These are phyloP conservation scores for Camptogramma bilineatum DNA, from an alignment of 2,888 invertebrate genomes.

Conservation along the genomic window DNA sequence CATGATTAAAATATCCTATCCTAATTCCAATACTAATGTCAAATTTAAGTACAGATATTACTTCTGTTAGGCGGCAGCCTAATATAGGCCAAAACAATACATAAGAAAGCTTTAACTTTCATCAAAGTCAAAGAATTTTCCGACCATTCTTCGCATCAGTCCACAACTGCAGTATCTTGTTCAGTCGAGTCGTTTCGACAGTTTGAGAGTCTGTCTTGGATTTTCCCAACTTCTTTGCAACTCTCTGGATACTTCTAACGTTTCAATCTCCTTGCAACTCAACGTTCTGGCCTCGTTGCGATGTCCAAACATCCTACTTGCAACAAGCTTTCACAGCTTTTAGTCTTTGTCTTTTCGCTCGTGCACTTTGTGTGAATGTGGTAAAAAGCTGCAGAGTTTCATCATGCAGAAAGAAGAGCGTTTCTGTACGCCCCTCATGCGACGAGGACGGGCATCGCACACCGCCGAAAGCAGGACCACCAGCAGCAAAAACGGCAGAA, in stretches of 20 bases:
- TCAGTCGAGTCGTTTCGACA: neutral
- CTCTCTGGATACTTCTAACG: neutral
- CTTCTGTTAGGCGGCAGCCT: conserved; percentile 72
- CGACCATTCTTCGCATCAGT: neutral
- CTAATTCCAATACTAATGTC: conserved; percentile 58
- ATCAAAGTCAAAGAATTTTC: neutral
- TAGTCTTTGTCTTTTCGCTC: conserved; percentile 15
- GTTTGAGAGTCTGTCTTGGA: neutral
- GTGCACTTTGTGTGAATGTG: conserved; percentile 47
- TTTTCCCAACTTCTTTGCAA: neutral
- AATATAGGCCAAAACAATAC: conserved; percentile 61
- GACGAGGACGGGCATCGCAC: conserved; percentile 49
- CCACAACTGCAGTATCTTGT: neutral
- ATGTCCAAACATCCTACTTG: neutral
- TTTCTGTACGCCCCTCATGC: conserved; percentile 47
- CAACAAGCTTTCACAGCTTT: conserved; percentile 4
- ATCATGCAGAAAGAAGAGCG: conserved; percentile 61
- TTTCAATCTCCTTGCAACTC: neutral
- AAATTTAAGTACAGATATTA: conserved; percentile 68
- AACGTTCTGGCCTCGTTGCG: conserved; percentile 1
- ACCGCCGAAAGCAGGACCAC: conserved; percentile 56
- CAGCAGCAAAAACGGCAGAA: conserved; percentile 53
- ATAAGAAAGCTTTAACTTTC: neutral
- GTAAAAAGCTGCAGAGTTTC: conserved; percentile 68
- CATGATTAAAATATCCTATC: conserved; percentile 12